Evolutionary conservation across 2,113 vertebrate genomes (phyloP).

Genomic region (Oreochromis niloticus): DNA sequence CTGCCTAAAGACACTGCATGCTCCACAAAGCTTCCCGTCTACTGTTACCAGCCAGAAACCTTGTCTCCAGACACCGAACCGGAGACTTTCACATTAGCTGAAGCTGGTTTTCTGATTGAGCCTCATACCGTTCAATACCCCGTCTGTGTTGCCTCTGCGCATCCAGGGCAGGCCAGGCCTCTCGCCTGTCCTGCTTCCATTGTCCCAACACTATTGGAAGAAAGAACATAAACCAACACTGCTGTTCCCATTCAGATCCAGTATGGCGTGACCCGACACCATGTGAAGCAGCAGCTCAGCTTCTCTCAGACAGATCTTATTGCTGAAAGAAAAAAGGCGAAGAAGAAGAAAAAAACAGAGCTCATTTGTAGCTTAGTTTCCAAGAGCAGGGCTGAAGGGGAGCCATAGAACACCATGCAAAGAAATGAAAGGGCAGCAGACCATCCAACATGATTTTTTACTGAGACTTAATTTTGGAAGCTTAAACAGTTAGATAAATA

Average conservation of each 20-base stretch:
- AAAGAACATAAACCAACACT: conserved; percentile 40
- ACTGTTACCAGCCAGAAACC: conserved; percentile 6
- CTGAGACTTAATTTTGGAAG: too few species aligned
- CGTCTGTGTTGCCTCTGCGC: conserved; percentile 18
- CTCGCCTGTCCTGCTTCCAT: conserved; percentile 30
- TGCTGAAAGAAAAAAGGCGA: background rate
- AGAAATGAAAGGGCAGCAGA: background rate
- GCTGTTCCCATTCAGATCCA: conserved; percentile 42
- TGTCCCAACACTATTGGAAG: conserved; percentile 21
- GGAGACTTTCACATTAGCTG: background rate
- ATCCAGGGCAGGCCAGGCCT: background rate
- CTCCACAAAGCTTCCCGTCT: conserved; percentile 26
- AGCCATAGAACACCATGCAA: background rate
- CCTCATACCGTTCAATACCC: conserved; percentile 41
- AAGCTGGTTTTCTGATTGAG: background rate
- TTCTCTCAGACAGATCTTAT: conserved; percentile 58
- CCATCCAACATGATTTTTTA: background rate
- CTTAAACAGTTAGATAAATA: too few species aligned
- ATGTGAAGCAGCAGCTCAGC: conserved; percentile 52
- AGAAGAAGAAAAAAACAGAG: background rate
- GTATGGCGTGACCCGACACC: conserved; percentile 51
- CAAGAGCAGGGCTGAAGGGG: background rate
- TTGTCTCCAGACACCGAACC: background rate
- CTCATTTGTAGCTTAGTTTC: background rate
- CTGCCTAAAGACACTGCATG: conserved; percentile 3